Conservation (phyloP, 2,888 invertebrate species). For the Uloborus plumipes region DNA sequence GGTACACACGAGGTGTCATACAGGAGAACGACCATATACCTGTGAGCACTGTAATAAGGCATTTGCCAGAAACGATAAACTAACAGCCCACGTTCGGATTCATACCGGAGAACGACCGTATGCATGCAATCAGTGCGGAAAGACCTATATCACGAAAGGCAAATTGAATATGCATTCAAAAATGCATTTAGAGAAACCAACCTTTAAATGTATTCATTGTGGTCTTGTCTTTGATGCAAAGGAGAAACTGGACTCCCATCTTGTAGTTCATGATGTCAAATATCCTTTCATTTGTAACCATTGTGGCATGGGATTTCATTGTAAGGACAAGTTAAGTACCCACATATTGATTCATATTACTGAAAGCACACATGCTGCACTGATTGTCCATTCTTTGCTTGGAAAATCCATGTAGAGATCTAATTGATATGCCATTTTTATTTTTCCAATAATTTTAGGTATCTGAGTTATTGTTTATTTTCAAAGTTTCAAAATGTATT, state of each 20-base stretch:
- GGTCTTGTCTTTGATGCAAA: conserved; percentile 53
- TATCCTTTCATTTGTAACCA: conserved; percentile 44
- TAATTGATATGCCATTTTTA: neutral
- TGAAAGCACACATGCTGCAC: conserved; percentile 26
- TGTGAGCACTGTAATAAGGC: conserved; percentile 54
- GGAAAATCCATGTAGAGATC: conserved; percentile 41
- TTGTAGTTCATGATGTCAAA: conserved; percentile 51
- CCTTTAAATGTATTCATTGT: conserved; percentile 55
- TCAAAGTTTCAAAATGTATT: conserved; percentile 31
- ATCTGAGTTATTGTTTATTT: conserved; percentile 35
- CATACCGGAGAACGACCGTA: conserved; percentile 54
- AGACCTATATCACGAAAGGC: conserved; percentile 44
- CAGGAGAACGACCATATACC: conserved; percentile 54
- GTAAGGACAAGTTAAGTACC: conserved; percentile 46
- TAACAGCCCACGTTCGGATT: conserved; percentile 55
- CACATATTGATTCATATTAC: conserved; percentile 29
- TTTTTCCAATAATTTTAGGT: conserved; percentile 18
- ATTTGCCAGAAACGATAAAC: conserved; percentile 58
- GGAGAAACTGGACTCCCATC: conserved; percentile 52
- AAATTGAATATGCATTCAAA: conserved; percentile 53
- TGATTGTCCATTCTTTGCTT: conserved; percentile 52
- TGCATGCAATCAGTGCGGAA: conserved; percentile 58
- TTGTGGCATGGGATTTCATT: conserved; percentile 45
- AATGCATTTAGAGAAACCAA: conserved; percentile 49
- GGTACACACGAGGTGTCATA: conserved; percentile 49